phyloP scores from a whole-genome alignment of 2,888 invertebrate species.

The Sminthurinus aureus region DNA sequence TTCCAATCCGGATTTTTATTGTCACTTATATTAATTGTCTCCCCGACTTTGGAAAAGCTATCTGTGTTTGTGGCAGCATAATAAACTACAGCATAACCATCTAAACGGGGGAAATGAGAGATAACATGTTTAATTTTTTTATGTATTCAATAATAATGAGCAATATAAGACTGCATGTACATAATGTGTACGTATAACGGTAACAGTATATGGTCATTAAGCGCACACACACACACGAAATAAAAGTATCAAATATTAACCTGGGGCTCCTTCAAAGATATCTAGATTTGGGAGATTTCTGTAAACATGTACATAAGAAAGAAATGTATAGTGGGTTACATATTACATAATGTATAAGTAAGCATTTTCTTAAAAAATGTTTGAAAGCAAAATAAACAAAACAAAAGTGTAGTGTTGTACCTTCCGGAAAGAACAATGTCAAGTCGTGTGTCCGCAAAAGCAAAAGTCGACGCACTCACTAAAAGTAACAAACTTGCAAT shows the following conservation, averaged over 20 bases:
- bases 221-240: too few species aligned
- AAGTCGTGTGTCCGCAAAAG: background rate
- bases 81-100: conserved; percentile 23
- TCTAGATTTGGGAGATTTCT: conserved; percentile 33
- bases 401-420: background rate
- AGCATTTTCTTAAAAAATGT: background rate
- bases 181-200: too few species aligned
- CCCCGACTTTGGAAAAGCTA: background rate
- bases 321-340: background rate
- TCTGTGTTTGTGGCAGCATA: conserved; percentile 20
- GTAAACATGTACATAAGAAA: background rate
- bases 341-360: background rate
- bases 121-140: too few species aligned
- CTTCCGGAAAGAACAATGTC: conserved; percentile 19
- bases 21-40: conserved; percentile 22
- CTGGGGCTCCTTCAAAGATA: conserved; percentile 30
- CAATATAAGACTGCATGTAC: too few species aligned
- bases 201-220: too few species aligned
- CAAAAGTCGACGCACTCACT: background rate
- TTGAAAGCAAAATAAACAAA: background rate
- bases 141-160: too few species aligned
- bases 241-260: background rate
- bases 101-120: background rate
- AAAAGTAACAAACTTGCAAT: background rate
- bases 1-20: conserved; percentile 43